phyloP scores from a whole-genome alignment of 2,113 vertebrate genomes.

The Phalacrocorax brasilianus region DNA sequence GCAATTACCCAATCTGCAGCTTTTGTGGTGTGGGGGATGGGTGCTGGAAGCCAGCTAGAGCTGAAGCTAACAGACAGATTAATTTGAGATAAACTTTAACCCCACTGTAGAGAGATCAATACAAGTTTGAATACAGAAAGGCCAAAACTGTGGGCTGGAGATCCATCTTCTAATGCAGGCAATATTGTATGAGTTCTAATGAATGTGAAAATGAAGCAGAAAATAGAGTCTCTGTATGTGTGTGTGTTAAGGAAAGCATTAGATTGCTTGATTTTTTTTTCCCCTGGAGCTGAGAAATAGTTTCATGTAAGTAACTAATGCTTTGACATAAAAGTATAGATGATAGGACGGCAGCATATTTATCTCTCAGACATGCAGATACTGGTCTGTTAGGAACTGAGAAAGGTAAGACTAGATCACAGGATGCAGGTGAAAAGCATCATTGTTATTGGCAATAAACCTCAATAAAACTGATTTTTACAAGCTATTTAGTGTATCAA shows the following conservation, averaged over 20 bases:
- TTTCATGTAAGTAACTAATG: neutral
- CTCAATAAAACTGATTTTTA: neutral
- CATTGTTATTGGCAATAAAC: neutral
- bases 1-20: constrained; percentile 10
- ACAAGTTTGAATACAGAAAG: neutral
- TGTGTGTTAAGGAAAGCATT: neutral
- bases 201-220: neutral
- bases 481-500: neutral
- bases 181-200: neutral
- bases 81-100: constrained; percentile 31
- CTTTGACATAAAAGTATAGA: neutral
- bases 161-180: neutral
- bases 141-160: neutral
- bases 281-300: neutral
- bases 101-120: neutral
- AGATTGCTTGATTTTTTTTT: neutral
- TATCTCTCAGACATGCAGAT: neutral
- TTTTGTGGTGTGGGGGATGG: neutral
- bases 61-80: constrained; percentile 17
- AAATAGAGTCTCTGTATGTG: neutral
- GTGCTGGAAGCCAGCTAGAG: neutral
- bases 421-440: neutral
- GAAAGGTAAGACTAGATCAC: neutral
- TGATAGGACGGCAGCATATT: neutral
- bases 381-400: neutral